Evolutionary conservation across 2,797 vertebrate species (phyloP).

Genomic region (Rhinella marina): DNA sequence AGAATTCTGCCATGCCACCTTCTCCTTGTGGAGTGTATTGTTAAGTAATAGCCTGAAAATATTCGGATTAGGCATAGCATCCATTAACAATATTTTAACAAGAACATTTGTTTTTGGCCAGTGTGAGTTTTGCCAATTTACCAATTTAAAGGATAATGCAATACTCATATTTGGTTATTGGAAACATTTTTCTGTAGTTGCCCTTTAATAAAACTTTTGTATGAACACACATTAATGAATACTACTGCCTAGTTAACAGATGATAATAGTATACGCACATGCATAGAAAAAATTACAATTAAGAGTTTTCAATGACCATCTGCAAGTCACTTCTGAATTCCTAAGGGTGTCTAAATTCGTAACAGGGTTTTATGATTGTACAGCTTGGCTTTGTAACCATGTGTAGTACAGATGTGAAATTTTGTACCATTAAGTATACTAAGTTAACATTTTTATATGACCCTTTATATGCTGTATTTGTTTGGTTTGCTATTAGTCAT

Average conservation of each 20-base stretch:
- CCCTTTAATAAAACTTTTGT: background rate
- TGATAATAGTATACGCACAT: background rate
- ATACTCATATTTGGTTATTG: no score
- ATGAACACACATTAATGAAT: background rate
- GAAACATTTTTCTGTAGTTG: no score
- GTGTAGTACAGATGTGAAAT: conserved; percentile 37
- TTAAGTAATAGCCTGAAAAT: no score
- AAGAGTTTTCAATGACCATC: conserved; percentile 15
- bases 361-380: conserved; percentile 41
- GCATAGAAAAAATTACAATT: background rate
- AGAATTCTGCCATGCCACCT: no score
- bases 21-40: no score
- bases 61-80: no score
- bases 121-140: no score
- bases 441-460: conserved; percentile 17
- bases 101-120: no score
- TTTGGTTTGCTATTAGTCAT: conserved; percentile 10
- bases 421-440: conserved; percentile 12
- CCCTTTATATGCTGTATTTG: conserved; percentile 10
- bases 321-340: conserved; percentile 34
- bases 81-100: no score
- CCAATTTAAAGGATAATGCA: no score
- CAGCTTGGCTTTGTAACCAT: conserved; percentile 25
- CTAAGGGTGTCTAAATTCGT: conserved; percentile 36
- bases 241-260: background rate